Percentiles rank a stretch among this genome's conserved stretches.
These are phyloP conservation scores for Catostylus mosaicus DNA, from an alignment of 30 jellyfish, hydroid and myxozoan species.

Conservation along the genomic window DNA sequence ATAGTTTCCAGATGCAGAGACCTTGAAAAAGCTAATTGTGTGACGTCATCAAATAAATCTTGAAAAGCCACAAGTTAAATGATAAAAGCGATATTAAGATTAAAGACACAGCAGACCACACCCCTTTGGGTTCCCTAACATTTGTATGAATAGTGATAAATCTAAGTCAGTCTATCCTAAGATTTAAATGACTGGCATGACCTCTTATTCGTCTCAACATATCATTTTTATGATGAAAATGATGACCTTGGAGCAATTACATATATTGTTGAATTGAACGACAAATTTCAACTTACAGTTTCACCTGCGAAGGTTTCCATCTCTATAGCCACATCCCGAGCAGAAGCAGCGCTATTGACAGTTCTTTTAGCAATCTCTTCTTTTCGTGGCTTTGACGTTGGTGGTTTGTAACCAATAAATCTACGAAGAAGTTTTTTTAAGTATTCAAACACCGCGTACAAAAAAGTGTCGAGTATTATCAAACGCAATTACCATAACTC, in stretches of 20 bases:
- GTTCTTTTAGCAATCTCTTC: background rate
- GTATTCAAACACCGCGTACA: too few species aligned
- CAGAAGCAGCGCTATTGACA: slow-evolving; percentile 13
- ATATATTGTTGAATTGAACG: background rate
- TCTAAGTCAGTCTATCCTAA: background rate
- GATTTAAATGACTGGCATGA: background rate
- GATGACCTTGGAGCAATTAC: background rate
- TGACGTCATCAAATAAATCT: background rate
- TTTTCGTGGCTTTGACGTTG: slow-evolving; percentile 50
- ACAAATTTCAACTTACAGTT: slow-evolving; percentile 15
- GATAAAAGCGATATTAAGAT: background rate
- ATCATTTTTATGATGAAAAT: background rate
- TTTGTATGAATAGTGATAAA: too few species aligned
- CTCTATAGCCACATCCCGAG: slow-evolving; percentile 50
- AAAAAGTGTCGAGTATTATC: background rate
- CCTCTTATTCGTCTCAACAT: background rate
- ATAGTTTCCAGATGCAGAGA: too few species aligned
- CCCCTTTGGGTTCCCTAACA: too few species aligned
- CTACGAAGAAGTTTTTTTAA: slow-evolving; percentile 54
- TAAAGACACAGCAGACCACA: background rate
- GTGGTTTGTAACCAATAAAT: slow-evolving; percentile 79
- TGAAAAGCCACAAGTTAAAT: background rate
- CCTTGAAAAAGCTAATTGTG: too few species aligned
- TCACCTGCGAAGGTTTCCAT: slow-evolving; percentile 12
- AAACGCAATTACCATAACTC: background rate